Evolutionary conservation across 1,140 invertebrate genomes (phyloP).

Genomic region (Nixonia krombeini): DNA sequence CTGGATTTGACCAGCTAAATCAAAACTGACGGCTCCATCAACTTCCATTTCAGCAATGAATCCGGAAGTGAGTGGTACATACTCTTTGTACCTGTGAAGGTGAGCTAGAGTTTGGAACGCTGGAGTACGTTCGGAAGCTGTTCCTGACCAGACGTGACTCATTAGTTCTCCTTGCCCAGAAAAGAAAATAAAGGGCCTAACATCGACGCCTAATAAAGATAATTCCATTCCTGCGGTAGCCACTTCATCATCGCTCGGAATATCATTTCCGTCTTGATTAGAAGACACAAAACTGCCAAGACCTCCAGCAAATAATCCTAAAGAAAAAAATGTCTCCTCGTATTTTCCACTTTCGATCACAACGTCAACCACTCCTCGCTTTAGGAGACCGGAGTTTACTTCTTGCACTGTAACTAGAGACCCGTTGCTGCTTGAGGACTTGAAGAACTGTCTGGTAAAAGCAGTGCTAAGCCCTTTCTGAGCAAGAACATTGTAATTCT

Average conservation of each 20-base stretch:
- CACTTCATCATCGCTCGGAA: constrained; percentile 71
- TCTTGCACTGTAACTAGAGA: constrained; percentile 83
- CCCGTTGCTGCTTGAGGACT: constrained; percentile 77
- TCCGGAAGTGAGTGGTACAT: constrained; percentile 81
- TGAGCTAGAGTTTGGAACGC: constrained; percentile 84
- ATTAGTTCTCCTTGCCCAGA: constrained; percentile 87
- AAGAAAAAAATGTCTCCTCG: constrained; percentile 72
- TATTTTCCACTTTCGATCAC: constrained; percentile 73
- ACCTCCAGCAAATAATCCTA: constrained; percentile 87
- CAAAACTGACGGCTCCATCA: constrained; percentile 83
- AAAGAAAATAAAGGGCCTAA: constrained; percentile 90
- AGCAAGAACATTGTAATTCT: constrained; percentile 79
- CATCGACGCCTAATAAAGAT: constrained; percentile 81
- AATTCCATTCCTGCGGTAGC: constrained; percentile 90
- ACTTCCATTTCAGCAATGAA: constrained; percentile 80
- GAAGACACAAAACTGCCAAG: constrained; percentile 78
- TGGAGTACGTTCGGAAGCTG: constrained; percentile 84
- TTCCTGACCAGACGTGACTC: constrained; percentile 91
- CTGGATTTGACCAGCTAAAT: constrained; percentile 87
- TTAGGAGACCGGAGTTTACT: constrained; percentile 80
- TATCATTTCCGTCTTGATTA: constrained; percentile 64
- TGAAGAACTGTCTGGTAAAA: constrained; percentile 76
- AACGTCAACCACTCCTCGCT: constrained; percentile 83
- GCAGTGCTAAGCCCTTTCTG: constrained; percentile 82
- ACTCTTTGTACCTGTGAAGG: constrained; percentile 81